Base-by-base conservation (phyloP, 2,888 invertebrate species). In the Platycnemis pennipes region DNA sequence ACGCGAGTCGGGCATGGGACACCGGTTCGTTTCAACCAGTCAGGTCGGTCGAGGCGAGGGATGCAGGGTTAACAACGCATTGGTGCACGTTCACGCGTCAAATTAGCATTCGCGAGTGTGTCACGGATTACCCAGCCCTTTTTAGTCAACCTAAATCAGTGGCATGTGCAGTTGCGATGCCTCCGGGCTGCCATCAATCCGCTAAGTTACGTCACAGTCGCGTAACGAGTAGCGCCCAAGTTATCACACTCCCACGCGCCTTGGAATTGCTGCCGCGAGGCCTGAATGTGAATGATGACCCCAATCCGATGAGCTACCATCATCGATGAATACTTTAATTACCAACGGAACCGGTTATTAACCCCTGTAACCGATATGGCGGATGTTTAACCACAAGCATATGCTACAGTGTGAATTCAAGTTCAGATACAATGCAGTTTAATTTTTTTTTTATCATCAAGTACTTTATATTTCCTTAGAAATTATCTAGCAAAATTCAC, bases 81-180 rank as follows among this genome's bases (percentile, higher is more conserved):
- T 22, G 26, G 4, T 7, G 5, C 22, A 2, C 22, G 1, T 63
- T 63, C 63, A 26, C 63, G 26, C 63, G 63, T 3, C 13, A 8
- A 11, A 77, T 77, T 77, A 31, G 77, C 77, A 77, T 77, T 77
- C 77, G 37, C 77, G n/a, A 63, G 63, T 63, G 63, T 63, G 26
- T 63, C n/a, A 77, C 7, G 69, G 11, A 2, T 31, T 8, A 1
- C 77, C 13, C 37, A 31, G 37, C 1, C 13, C 37, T 37, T 37
- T 3, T 37, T 37, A 37, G 77, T 13, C 11, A 77, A 37, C 77
- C 77, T 37, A 77, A 37, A 77, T 37, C 77, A 11, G 37, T 11
- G 16, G 5, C 37, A 37, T 16, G 77, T 37, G 31, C 2, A 37
- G 37, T 37, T 37, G 26, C 77, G 8, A 77, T 26, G 77, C 31